Base-by-base conservation (phyloP, 2,797 vertebrate species). In the Nannoperca obscura region DNA sequence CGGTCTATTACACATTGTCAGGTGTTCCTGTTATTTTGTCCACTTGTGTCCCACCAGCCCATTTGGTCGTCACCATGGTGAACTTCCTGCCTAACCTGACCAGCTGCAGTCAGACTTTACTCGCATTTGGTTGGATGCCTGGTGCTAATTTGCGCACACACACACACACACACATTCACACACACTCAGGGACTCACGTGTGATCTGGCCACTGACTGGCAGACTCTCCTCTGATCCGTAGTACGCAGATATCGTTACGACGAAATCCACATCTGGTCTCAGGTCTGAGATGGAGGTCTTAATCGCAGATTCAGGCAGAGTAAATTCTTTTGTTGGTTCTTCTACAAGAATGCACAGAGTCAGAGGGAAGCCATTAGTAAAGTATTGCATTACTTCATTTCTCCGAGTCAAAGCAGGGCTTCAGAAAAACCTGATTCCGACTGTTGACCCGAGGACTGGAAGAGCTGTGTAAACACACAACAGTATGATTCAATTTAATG, bases 161-260 rank as follows among this genome's bases (percentile, higher is more conserved):
- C 59, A 66, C 44, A 58, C 47, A 62, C 49, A 55, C 36, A 47
- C 66, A 49, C 55, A 55, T 22, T 9, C 49, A 55, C 36, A 47
- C 66, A 49, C 55, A 55, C 30, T 9, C 1, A 0, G 66, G 38
- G 60, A 94, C 98, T 97, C 95, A 99, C 98, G 95, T 93, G 97
- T 99, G 84, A 99, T 91, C 87, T 97, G 97, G 61, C 98, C 97
- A 81, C 96, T 96, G 83, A 97, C 92, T 78, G 98, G 96, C 65
- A 96, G 81, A 92, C 98, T 99, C 91, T 98, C 96, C 80, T 96
- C 94, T 53, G 88, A 90, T 73, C 96, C 92, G 15, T 92, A 68
- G 81, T 96, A 98, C n/a, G 98, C 95, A 66, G 87, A 80, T 87
- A 99, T 95, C 20, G 95, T 96, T 66, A 99, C 97, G 47, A 91